phyloP scores from a whole-genome alignment of 2,797 vertebrate genomes.

The Vultur gryphus region DNA sequence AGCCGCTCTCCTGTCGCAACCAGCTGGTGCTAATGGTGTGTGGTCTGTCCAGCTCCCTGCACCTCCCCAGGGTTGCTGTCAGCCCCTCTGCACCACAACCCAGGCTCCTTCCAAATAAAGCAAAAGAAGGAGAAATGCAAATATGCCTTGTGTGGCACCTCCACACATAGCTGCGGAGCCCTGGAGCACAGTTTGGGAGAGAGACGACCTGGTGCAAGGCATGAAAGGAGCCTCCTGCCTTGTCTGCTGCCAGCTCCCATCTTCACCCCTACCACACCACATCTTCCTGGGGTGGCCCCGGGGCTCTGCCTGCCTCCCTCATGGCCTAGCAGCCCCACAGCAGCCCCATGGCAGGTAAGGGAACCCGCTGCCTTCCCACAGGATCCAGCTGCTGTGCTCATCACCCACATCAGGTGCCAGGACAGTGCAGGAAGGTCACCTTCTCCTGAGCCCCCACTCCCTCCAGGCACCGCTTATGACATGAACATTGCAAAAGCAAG shows the following conservation, averaged over 20 bases:
- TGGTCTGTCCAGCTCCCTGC: not conserved
- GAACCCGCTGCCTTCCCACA: not conserved
- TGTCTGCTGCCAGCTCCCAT: not conserved
- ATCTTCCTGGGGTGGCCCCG: not conserved
- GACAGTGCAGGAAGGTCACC: not conserved
- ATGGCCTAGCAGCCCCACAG: not conserved
- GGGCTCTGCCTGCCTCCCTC: not conserved
- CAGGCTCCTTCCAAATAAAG: not conserved
- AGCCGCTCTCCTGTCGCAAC: not conserved
- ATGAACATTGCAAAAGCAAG: not conserved
- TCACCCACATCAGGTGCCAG: not conserved
- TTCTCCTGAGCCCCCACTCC: accelerated
- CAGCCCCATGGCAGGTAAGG: not conserved
- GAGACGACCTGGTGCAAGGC: not conserved
- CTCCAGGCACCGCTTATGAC: not conserved
- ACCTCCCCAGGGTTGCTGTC: not conserved
- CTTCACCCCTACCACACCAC: not conserved
- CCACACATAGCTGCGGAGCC: not conserved
- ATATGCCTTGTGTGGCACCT: not conserved
- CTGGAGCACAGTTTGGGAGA: not conserved
- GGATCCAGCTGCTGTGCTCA: not conserved
- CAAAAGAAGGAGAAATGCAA: not conserved
- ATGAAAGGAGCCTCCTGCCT: not conserved
- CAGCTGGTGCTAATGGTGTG: too few relatives aligned
- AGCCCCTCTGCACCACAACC: not conserved